Conservation (phyloP, 2,797 vertebrate species). For the Ctenochaetus hawaiiensis region DNA sequence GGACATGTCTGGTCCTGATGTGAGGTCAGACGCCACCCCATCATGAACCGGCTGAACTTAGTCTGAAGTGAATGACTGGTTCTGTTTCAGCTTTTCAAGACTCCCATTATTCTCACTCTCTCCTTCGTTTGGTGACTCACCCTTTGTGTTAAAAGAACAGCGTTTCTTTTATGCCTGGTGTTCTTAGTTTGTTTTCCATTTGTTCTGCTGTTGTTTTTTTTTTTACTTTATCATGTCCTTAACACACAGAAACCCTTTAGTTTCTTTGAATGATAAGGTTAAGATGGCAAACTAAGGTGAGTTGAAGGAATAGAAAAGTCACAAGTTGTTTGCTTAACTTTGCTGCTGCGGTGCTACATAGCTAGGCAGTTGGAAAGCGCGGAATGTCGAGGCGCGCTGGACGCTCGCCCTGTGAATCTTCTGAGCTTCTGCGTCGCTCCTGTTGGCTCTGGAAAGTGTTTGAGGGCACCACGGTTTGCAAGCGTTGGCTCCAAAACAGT, state of each 20-base stretch:
- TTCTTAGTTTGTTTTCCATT: conserved; percentile 63
- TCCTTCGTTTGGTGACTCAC: conserved; percentile 60
- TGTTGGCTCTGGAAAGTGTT: conserved; percentile 45
- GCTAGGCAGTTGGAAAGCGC: conserved; percentile 48
- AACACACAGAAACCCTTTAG: conserved; percentile 45
- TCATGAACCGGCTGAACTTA: conserved; percentile 41
- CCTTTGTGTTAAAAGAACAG: conserved; percentile 62
- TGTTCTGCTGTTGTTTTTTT: conserved; percentile 51
- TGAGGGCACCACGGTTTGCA: conserved; percentile 37
- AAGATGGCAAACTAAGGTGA: conserved; percentile 61
- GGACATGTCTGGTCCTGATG: conserved; percentile 50
- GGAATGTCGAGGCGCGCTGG: conserved; percentile 49
- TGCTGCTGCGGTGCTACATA: conserved; percentile 71
- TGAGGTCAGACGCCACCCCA: conserved; percentile 50
- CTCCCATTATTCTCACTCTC: conserved; percentile 37
- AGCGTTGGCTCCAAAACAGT: conserved; percentile 31
- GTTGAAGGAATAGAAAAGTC: conserved; percentile 74
- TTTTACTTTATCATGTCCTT: conserved; percentile 38
- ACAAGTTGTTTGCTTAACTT: conserved; percentile 65
- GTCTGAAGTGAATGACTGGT: conserved; percentile 67
- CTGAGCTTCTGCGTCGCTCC: conserved; percentile 47
- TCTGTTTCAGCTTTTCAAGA: conserved; percentile 66
- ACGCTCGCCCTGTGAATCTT: conserved; percentile 28
- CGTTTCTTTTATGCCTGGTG: conserved; percentile 60
- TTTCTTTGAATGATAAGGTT: conserved; percentile 63